A percentile compares a stretch with the other conserved stretches of the same genome.
Evolutionary conservation across 2,113 vertebrate species (phyloP).

Genomic region (Planiliza haematocheilus): DNA sequence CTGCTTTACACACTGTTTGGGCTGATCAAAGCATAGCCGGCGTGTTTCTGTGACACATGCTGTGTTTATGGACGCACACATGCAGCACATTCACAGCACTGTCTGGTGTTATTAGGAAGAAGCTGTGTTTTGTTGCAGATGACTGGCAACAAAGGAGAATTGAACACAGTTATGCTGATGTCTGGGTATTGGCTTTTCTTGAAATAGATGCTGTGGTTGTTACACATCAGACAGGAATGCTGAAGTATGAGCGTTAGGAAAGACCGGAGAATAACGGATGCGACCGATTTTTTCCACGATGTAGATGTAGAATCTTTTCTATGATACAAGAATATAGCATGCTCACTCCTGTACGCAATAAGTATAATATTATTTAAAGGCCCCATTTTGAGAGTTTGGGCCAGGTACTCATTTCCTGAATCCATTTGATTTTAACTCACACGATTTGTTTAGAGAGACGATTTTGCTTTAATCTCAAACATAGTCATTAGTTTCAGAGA

Average conservation of each 20-base stretch:
- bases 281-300: neutral
- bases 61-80: slow-evolving; percentile 27
- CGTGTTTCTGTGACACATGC: slow-evolving; percentile 37
- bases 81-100: slow-evolving; percentile 5
- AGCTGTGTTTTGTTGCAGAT: slow-evolving; percentile 58
- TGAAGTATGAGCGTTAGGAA: slow-evolving; percentile 3
- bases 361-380: neutral
- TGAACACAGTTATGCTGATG: slow-evolving; percentile 33
- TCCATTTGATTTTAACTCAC: too few species aligned
- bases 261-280: slow-evolving; percentile 11
- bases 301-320: neutral
- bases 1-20: neutral
- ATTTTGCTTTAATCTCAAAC: too few species aligned
- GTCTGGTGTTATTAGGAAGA: slow-evolving; percentile 32
- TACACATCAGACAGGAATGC: neutral
- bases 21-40: slow-evolving; percentile 59
- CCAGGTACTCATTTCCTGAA: too few species aligned
- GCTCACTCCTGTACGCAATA: neutral
- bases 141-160: slow-evolving; percentile 31
- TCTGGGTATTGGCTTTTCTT: slow-evolving; percentile 19
- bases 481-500: too few species aligned
- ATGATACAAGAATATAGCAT: neutral
- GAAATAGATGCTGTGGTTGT: slow-evolving; percentile 15
- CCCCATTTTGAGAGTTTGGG: neutral
- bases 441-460: too few species aligned